These are phyloP conservation scores for Gasterosteus aculeatus DNA, from an alignment of 2,113 vertebrate species.

Conservation along the genomic window DNA sequence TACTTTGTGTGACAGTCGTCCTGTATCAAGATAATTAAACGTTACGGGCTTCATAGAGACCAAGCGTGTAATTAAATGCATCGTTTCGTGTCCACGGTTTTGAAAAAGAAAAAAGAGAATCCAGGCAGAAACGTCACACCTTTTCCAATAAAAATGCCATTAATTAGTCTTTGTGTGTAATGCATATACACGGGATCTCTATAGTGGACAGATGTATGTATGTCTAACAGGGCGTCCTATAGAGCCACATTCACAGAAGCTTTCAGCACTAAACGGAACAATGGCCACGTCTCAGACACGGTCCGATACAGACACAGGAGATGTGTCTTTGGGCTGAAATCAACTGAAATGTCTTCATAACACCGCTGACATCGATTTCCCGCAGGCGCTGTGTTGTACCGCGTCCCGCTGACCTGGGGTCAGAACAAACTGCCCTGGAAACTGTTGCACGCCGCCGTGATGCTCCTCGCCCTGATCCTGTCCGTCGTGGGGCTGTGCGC, in stretches of 20 bases:
- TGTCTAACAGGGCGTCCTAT: neutral
- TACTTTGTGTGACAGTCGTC: neutral
- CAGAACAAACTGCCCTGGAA: slow-evolving; percentile 91
- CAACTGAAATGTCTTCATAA: neutral
- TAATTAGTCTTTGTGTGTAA: too few species aligned
- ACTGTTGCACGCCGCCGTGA: slow-evolving; percentile 80
- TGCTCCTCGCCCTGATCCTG: slow-evolving; percentile 80
- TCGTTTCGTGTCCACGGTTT: slow-evolving; percentile 6
- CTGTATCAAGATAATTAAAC: slow-evolving; percentile 14
- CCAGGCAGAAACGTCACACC: neutral
- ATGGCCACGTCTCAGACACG: neutral
- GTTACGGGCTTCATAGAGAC: neutral
- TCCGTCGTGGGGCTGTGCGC: slow-evolving; percentile 86
- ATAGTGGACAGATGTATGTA: too few species aligned
- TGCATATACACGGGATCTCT: too few species aligned
- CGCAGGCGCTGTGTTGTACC: slow-evolving; percentile 88
- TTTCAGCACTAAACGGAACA: neutral
- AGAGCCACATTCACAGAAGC: neutral
- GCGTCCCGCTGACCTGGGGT: slow-evolving; percentile 85
- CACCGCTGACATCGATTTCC: neutral
- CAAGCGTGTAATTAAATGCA: slow-evolving; percentile 18
- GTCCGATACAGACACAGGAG: neutral
- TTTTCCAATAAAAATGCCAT: neutral
- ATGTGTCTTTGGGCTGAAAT: neutral
- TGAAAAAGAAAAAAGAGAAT: too few species aligned